These are phyloP conservation scores for Pteropus alecto DNA, from an alignment of 2,113 vertebrate genomes.

Conservation along the genomic window DNA sequence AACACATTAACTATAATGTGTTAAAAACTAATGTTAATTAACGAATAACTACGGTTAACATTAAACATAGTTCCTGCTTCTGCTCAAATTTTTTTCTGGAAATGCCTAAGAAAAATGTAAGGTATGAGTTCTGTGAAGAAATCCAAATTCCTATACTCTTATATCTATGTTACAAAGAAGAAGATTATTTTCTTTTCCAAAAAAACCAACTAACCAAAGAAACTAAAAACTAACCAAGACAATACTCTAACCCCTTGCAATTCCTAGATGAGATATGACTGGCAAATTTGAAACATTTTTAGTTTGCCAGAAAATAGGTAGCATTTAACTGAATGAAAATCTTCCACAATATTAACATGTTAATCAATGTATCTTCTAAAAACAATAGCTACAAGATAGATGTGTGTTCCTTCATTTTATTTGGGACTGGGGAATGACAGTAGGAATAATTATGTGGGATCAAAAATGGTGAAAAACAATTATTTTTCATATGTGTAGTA, in stretches of 20 bases:
- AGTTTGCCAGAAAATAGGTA: not conserved
- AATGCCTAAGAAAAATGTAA: not conserved
- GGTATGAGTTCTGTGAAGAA: not conserved
- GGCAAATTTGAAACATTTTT: not conserved
- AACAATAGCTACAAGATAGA: not conserved
- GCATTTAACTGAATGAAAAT: slow-evolving; percentile 10
- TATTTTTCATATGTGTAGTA: not conserved
- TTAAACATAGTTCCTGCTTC: not conserved
- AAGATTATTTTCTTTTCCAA: slow-evolving; percentile 20
- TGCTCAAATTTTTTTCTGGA: not conserved
- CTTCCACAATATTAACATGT: not conserved
- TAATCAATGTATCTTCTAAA: slow-evolving; percentile 18
- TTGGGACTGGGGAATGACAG: not conserved
- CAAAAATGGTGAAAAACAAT: slow-evolving; percentile 3
- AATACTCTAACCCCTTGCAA: not conserved
- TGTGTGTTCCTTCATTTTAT: not conserved
- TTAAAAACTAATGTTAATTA: not conserved
- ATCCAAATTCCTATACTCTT: not conserved
- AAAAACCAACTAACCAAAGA: not conserved
- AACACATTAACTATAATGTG: not conserved
- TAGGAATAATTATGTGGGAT: not conserved
- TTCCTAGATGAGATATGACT: not conserved
- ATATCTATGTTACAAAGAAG: not conserved
- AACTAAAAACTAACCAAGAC: not conserved
- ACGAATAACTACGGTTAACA: not conserved